These are phyloP conservation scores for Malurus elegans DNA, from an alignment of 2,113 vertebrate genomes.

Conservation along the genomic window DNA sequence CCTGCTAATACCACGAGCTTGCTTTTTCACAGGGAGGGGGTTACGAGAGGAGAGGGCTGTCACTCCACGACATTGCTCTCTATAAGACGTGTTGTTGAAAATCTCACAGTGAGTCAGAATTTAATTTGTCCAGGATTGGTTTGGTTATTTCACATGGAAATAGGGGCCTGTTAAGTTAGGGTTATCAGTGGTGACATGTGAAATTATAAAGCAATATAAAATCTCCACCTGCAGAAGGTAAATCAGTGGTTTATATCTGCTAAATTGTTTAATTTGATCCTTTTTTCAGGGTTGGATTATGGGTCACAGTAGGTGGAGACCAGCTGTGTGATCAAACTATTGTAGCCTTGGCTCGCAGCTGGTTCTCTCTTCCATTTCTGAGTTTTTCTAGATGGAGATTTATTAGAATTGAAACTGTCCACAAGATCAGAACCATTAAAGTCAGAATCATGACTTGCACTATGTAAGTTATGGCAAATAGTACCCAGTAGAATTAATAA, in stretches of 20 bases:
- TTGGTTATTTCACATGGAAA: neutral
- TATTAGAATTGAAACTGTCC: neutral
- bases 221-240: neutral
- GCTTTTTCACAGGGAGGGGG: neutral
- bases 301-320: neutral
- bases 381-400: neutral
- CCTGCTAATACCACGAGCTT: neutral
- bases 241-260: neutral
- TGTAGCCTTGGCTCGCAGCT: neutral
- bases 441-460: neutral
- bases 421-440: neutral
- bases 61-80: neutral
- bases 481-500: neutral
- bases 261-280: neutral
- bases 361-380: neutral
- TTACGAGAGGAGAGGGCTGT: neutral
- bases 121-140: neutral
- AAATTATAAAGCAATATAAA: neutral
- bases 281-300: neutral
- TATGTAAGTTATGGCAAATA: neutral
- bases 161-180: neutral
- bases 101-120: neutral
- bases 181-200: neutral
- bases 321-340: slow-evolving; percentile 7
- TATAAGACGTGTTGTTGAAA: neutral